Conservation (phyloP, 2,797 vertebrate species). For the Danio jaintianensis region DNA sequence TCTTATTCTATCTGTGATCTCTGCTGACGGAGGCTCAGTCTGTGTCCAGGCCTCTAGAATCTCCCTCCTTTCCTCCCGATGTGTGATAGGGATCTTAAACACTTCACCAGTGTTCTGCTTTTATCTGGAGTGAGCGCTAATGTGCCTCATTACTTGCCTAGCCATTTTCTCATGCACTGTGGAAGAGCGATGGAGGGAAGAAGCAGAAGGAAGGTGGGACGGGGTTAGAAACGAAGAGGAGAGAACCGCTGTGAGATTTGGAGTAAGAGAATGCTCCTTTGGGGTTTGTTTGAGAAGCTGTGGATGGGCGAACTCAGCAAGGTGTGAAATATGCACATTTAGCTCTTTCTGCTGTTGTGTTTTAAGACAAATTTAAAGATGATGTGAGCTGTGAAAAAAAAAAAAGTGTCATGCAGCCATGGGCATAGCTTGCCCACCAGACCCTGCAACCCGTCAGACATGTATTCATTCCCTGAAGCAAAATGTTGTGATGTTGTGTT, state of each 20-base stretch:
- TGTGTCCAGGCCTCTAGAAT: slow-evolving; percentile 42
- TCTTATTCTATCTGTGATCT: slow-evolving; percentile 56
- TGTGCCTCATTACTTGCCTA: slow-evolving; percentile 69
- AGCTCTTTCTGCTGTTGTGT: not conserved
- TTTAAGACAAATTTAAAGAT: slow-evolving; percentile 5
- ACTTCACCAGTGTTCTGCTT: slow-evolving; percentile 59
- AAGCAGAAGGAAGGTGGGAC: slow-evolving; percentile 37
- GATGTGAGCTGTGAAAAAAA: not conserved
- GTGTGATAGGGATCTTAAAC: slow-evolving; percentile 66
- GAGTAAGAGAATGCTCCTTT: slow-evolving; percentile 13
- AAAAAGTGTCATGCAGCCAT: not conserved
- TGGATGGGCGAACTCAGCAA: slow-evolving; percentile 11
- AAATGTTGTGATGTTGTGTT: no score
- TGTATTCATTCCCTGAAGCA: no score
- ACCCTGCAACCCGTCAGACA: no score
- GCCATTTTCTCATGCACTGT: slow-evolving; percentile 51
- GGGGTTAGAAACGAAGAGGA: not conserved
- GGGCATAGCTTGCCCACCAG: no score
- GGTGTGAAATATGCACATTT: slow-evolving; percentile 14
- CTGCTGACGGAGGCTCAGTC: slow-evolving; percentile 47
- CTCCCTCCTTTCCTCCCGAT: slow-evolving; percentile 49
- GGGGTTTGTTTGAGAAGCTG: slow-evolving; percentile 16
- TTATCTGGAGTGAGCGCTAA: slow-evolving; percentile 66
- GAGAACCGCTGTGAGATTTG: not conserved
- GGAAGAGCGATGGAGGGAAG: slow-evolving; percentile 48